Evolutionary conservation across 2,888 invertebrate genomes (phyloP).

Genomic region (Hirtodrosophila alboralis): DNA sequence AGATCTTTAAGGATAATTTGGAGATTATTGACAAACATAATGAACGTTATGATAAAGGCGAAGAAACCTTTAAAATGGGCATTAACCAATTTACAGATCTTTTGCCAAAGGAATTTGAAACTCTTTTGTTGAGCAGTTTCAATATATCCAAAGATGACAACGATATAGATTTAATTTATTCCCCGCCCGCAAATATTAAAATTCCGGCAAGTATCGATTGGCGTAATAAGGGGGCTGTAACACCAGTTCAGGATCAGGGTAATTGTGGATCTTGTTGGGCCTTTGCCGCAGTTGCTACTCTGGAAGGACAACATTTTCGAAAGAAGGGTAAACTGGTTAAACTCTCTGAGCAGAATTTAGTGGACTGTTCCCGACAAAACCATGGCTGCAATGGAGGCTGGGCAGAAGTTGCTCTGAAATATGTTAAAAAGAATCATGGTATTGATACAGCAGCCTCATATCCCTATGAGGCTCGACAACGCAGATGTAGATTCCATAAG

Average conservation of each 20-base stretch:
- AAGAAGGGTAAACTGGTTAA: conserved; percentile 90
- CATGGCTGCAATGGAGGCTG: conserved; percentile 92
- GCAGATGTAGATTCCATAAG: conserved; percentile 87
- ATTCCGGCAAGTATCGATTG: conserved; percentile 91
- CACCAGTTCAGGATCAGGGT: conserved; percentile 93
- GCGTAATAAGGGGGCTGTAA: conserved; percentile 92
- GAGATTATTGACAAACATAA: conserved; percentile 93
- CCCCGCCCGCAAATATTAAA: conserved; percentile 85
- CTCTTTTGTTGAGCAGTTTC: conserved; percentile 80
- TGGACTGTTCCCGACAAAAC: conserved; percentile 96
- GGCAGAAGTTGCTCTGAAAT: conserved; percentile 91
- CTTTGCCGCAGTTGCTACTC: conserved; percentile 94
- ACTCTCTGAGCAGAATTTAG: conserved; percentile 94
- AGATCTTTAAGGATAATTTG: conserved; percentile 94
- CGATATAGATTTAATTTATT: conserved; percentile 57
- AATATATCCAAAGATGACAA: conserved; percentile 33
- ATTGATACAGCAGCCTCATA: conserved; percentile 94
- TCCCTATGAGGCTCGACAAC: conserved; percentile 91
- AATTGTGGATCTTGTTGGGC: conserved; percentile 96
- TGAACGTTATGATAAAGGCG: conserved; percentile 88
- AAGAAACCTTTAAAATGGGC: conserved; percentile 87
- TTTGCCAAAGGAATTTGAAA: conserved; percentile 91
- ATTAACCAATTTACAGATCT: conserved; percentile 94
- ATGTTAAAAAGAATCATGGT: conserved; percentile 91
- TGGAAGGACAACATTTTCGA: conserved; percentile 94